Conservation (phyloP, 2,888 invertebrate species). For the Norana najaformis region DNA sequence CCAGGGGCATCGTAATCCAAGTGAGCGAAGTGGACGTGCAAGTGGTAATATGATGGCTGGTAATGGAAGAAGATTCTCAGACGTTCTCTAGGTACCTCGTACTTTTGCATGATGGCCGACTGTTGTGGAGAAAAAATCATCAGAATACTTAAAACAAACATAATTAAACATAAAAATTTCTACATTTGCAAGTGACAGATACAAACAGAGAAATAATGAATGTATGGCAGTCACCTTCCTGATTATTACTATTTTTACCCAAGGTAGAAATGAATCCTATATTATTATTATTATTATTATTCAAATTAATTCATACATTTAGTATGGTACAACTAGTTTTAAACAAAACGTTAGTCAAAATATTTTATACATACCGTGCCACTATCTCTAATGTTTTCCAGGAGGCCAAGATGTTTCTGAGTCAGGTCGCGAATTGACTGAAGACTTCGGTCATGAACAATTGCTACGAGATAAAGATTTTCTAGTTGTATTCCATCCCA, state of each 20-base stretch:
- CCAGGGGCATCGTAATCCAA: slow-evolving; percentile 68
- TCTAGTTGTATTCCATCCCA: slow-evolving; percentile 83
- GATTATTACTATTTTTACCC: neutral
- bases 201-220: neutral
- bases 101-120: slow-evolving; percentile 78
- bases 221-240: neutral
- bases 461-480: slow-evolving; percentile 81
- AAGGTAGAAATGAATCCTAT: too few species aligned
- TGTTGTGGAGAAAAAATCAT: slow-evolving; percentile 54
- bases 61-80: slow-evolving; percentile 88
- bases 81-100: slow-evolving; percentile 70
- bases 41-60: slow-evolving; percentile 93
- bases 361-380: slow-evolving; percentile 68
- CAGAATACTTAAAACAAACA: neutral
- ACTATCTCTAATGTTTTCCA: slow-evolving; percentile 79
- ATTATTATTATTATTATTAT: neutral
- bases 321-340: neutral
- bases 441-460: slow-evolving; percentile 74
- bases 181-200: neutral
- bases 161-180: neutral
- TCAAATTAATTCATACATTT: neutral
- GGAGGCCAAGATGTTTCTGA: slow-evolving; percentile 75
- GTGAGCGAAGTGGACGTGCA: slow-evolving; percentile 87
- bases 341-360: neutral
- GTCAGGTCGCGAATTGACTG: slow-evolving; percentile 84